These are phyloP conservation scores for Dasyprocta punctata DNA, from an alignment of 2,113 vertebrate species.

Conservation along the genomic window DNA sequence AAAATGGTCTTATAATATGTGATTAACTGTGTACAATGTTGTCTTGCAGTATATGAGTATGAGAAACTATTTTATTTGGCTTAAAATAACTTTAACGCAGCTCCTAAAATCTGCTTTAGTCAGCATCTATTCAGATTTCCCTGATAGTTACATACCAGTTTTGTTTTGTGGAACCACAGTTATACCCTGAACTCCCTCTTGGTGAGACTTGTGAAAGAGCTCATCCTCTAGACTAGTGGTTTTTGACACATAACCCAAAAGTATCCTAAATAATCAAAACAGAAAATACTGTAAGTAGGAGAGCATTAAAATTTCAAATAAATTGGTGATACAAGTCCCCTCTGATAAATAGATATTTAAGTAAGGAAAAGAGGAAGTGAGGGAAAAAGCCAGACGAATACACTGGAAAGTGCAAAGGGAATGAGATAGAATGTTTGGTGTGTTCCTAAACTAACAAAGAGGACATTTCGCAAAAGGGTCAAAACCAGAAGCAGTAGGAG, in stretches of 20 bases:
- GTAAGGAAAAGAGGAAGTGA: neutral
- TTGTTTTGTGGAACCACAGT: neutral
- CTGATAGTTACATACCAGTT: neutral
- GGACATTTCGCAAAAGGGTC: neutral
- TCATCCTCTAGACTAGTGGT: neutral
- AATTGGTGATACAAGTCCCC: neutral
- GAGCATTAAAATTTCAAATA: neutral
- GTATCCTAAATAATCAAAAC: neutral
- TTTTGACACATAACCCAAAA: neutral
- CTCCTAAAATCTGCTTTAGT: neutral
- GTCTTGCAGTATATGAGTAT: neutral
- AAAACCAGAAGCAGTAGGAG: neutral
- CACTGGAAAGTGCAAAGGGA: neutral
- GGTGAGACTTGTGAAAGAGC: neutral
- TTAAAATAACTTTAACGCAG: neutral
- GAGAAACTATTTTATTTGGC: neutral
- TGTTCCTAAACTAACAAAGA: neutral
- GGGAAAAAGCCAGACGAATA: neutral
- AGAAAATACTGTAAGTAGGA: neutral
- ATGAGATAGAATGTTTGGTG: neutral
- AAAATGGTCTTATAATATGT: neutral
- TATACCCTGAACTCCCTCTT: neutral
- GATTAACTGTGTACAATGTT: neutral
- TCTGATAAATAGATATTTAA: neutral
- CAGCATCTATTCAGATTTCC: neutral